Evolutionary conservation across 2,888 invertebrate species (phyloP).

Genomic region (Rutpela maculata): DNA sequence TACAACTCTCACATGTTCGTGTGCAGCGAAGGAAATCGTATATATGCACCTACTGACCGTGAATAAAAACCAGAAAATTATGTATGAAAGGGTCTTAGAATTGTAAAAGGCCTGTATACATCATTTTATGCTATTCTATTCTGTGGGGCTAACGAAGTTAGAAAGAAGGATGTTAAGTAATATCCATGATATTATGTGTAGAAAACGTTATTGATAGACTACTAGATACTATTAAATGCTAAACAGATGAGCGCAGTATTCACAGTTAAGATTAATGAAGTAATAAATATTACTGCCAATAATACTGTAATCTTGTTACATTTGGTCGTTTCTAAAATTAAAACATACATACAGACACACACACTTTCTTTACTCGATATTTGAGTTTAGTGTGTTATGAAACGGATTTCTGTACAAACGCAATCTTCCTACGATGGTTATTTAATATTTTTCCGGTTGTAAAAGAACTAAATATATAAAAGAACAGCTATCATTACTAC

Average conservation of each 20-base stretch:
- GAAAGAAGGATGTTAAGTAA: conserved; percentile 8
- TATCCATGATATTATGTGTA: conserved; percentile 20
- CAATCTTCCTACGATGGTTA: too few relatives aligned
- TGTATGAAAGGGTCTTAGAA: conserved; percentile 28
- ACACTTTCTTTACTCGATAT: too few relatives aligned
- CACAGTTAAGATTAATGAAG: background rate
- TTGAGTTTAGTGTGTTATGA: too few relatives aligned
- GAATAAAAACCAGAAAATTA: conserved; percentile 33
- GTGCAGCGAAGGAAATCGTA: conserved; percentile 14
- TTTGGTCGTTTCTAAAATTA: too few relatives aligned
- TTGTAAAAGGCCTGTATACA: background rate
- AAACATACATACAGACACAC: too few relatives aligned
- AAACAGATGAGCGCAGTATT: background rate
- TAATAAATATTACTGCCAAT: too few relatives aligned
- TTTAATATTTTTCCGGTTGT: too few relatives aligned
- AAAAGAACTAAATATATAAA: too few relatives aligned
- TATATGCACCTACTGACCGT: conserved; percentile 28
- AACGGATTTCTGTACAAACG: too few relatives aligned
- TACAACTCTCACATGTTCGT: conserved; percentile 13
- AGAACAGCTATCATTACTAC: too few relatives aligned
- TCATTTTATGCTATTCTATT: background rate
- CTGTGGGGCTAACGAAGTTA: conserved; percentile 7
- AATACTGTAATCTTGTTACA: too few relatives aligned
- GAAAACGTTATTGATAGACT: background rate
- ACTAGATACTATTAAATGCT: background rate